phyloP scores from a whole-genome alignment of 1,140 invertebrate genomes.

The Lepidurus couesii region DNA sequence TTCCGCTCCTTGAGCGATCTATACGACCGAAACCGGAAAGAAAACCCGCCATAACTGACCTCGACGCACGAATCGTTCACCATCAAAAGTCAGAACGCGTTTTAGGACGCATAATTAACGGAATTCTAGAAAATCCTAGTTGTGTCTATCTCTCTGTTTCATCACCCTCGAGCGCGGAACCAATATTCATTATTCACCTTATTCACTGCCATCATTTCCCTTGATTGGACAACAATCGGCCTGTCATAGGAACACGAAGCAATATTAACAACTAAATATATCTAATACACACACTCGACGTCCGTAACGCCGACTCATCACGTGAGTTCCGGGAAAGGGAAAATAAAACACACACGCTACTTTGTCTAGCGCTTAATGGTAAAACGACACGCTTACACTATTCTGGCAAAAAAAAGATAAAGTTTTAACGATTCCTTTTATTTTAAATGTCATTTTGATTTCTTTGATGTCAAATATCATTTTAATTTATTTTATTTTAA shows the following conservation, averaged over 20 bases:
- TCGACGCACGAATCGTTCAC: not conserved
- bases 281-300: not conserved
- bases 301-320: too few species aligned
- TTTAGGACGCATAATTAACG: too few species aligned
- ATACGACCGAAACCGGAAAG: not conserved
- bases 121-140: not conserved
- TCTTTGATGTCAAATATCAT: too few species aligned
- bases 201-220: not conserved
- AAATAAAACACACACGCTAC: too few species aligned
- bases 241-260: not conserved
- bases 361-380: too few species aligned
- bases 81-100: too few species aligned
- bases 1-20: slow-evolving; percentile 12
- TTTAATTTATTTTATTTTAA: too few species aligned
- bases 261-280: not conserved
- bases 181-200: not conserved
- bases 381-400: too few species aligned
- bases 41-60: not conserved
- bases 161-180: not conserved
- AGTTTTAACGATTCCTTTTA: too few species aligned
- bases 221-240: not conserved
- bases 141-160: not conserved
- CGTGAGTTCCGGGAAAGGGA: too few species aligned
- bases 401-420: too few species aligned
- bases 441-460: too few species aligned